Percentiles rank a stretch among this genome's conserved stretches.
Conservation (phyloP, 1,140 invertebrate genomes). For the Camponotus pennsylvanicus region DNA sequence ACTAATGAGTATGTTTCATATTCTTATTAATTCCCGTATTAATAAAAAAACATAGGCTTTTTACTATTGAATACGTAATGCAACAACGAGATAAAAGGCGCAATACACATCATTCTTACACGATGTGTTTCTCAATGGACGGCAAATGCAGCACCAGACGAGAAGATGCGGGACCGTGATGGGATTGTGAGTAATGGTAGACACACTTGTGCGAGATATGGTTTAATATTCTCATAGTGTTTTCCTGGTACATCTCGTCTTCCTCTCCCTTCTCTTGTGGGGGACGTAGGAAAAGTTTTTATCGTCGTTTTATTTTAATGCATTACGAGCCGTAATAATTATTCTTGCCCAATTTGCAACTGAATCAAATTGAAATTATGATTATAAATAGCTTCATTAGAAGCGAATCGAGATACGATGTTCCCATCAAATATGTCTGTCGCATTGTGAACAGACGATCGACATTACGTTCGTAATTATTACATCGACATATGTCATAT, state of each 20-base stretch:
- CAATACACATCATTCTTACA: conserved; percentile 56
- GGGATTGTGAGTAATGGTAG: conserved; percentile 64
- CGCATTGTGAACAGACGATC: conserved; percentile 29
- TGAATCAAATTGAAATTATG: conserved; percentile 54
- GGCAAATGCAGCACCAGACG: conserved; percentile 70
- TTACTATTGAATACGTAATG: too few species aligned
- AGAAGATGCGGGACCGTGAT: conserved; percentile 33
- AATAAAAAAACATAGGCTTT: too few species aligned
- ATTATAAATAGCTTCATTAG: conserved; percentile 53
- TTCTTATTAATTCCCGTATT: too few species aligned
- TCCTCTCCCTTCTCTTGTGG: conserved; percentile 19
- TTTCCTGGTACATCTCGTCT: conserved; percentile 9
- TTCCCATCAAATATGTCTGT: conserved; percentile 40
- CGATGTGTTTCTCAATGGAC: conserved; percentile 72
- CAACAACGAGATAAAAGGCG: too few species aligned
- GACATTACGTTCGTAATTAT: neutral
- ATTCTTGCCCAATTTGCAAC: conserved; percentile 56
- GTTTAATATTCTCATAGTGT: conserved; percentile 70
- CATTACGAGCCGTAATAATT: conserved; percentile 58
- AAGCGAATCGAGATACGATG: conserved; percentile 29
- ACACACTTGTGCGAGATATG: conserved; percentile 67
- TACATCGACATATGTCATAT: too few species aligned
- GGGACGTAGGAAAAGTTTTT: conserved; percentile 71
- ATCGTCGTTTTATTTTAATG: conserved; percentile 53
- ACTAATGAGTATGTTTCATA: too few species aligned